Evolutionary conservation across 2,797 vertebrate species (phyloP), one percentile per base, ranked within the genome.

Genomic region (Danio kyathit): DNA sequence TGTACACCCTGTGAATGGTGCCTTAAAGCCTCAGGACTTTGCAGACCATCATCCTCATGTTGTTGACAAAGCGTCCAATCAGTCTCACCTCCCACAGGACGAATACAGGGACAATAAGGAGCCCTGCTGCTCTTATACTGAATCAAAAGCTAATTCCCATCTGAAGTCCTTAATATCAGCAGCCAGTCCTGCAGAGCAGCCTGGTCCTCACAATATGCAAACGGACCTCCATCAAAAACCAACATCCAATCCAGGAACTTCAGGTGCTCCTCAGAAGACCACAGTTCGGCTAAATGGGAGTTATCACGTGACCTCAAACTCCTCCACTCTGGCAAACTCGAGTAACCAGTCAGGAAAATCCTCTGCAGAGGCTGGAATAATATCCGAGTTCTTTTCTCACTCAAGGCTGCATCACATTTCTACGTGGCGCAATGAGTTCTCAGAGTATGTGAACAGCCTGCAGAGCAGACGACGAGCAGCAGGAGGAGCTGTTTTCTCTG

Each of bases 381-480:
- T 99, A 91, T 97, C 97, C 0, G 95, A 98, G 87, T 99, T 92
- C 85, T 99, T 99, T 90, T 96, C 97, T 16, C 97, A 0, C 88
- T 99, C 98, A 66, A 96, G 98, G 88, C 92, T 98, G 76, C 98
- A 99, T 90, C 97, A 99, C 91, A 99, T 99, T 92, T 95, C 98
- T 86, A 97, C 94, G 0, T 99, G 98, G 98, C 96, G 97, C 89
- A 94, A 88, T 38, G 95, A 96, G 90, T 94, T 99, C 87, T 97
- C 97, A 5, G 97, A 99, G 84, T 99, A 97, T 86, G 96, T 99
- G 87, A 98, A 95, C 84, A 91, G 92, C 16, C 94, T 99, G 69
- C 97, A 99, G 75, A 94, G 92, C 86, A 95, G 95, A 87, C 83
- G 88, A 5, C 90, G 89, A 76, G 80, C 87, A 12, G 73, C 80